phyloP scores from a whole-genome alignment of 1,140 invertebrate genomes.

The Drosophila nannoptera region DNA sequence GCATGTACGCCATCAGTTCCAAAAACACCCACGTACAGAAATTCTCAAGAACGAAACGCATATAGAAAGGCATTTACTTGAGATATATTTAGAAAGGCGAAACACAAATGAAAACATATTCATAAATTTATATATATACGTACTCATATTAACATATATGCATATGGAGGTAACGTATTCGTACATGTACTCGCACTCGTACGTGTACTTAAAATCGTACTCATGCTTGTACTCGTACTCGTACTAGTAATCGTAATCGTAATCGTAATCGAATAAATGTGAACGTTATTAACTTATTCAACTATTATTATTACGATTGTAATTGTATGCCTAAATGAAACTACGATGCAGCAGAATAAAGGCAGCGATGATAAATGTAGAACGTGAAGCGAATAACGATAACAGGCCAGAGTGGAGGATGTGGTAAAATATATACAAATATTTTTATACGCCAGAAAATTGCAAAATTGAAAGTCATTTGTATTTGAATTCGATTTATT shows the following conservation, averaged over 20 bases:
- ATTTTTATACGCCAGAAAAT: constrained; percentile 70
- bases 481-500: constrained; percentile 64
- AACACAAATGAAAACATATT: constrained; percentile 62
- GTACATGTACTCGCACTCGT: constrained; percentile 23
- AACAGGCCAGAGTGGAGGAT: constrained; percentile 50
- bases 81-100: background rate
- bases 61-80: too few species aligned
- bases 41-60: constrained; percentile 29
- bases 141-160: constrained; percentile 21
- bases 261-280: constrained; percentile 37
- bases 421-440: constrained; percentile 71
- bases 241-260: constrained; percentile 11
- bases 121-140: constrained; percentile 51
- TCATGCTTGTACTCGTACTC: constrained; percentile 29
- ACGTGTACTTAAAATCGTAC: constrained; percentile 22
- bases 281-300: constrained; percentile 55
- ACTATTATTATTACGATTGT: constrained; percentile 55
- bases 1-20: constrained; percentile 32
- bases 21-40: background rate
- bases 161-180: background rate
- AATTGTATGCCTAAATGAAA: constrained; percentile 39
- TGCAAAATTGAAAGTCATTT: constrained; percentile 30
- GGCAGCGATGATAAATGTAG: constrained; percentile 15
- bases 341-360: constrained; percentile 25
- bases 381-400: constrained; percentile 1